Conservation (phyloP, 2,888 invertebrate species). For the Limnephilus auricula region DNA sequence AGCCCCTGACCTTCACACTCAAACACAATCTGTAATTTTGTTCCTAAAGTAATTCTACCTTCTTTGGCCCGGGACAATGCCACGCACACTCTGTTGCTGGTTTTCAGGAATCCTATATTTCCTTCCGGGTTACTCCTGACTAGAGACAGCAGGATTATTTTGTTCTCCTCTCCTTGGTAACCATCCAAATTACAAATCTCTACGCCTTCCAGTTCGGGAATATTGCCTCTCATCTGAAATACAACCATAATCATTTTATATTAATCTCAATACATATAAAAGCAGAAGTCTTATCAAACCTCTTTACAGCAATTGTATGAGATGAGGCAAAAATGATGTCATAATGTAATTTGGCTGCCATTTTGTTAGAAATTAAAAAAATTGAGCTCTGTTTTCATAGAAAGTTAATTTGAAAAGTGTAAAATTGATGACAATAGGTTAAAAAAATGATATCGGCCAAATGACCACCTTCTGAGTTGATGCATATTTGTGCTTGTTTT, state of each 20-base stretch:
- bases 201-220: conserved; percentile 69
- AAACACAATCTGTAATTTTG: no score
- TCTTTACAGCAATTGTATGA: background rate
- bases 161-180: conserved; percentile 89
- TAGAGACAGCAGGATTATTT: conserved; percentile 87
- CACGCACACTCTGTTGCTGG: conserved; percentile 86
- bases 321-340: no score
- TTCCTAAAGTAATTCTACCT: conserved; percentile 69
- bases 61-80: conserved; percentile 84
- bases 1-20: no score
- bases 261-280: background rate
- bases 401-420: no score
- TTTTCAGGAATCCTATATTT: conserved; percentile 84
- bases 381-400: no score
- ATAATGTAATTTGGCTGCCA: no score
- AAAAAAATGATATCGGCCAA: no score
- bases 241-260: background rate
- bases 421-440: no score
- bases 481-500: no score
- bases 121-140: conserved; percentile 85
- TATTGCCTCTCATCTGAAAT: conserved; percentile 1
- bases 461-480: no score
- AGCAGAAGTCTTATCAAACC: background rate
- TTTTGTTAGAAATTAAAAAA: no score
- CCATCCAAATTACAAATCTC: conserved; percentile 85